These are phyloP conservation scores for Polymixis lichenea DNA, from an alignment of 2,888 invertebrate species.

Conservation along the genomic window DNA sequence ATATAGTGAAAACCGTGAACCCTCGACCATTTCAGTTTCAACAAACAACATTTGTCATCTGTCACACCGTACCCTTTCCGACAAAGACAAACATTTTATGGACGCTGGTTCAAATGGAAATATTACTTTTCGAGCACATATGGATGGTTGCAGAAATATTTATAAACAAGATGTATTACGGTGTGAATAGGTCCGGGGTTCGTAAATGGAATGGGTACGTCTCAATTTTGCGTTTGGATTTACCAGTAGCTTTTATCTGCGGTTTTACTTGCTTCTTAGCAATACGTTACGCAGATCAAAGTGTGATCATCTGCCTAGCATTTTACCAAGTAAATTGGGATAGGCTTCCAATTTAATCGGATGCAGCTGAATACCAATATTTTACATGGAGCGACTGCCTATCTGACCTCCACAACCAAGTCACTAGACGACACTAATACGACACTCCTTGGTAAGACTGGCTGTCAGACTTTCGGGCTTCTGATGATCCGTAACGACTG, in stretches of 20 bases:
- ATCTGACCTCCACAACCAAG: too few species aligned
- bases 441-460: too few species aligned
- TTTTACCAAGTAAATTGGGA: too few species aligned
- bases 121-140: slow-evolving; percentile 72
- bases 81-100: slow-evolving; percentile 78
- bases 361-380: too few species aligned
- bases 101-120: slow-evolving; percentile 69
- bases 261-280: neutral
- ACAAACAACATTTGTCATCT: slow-evolving; percentile 85
- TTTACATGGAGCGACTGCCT: too few species aligned
- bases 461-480: too few species aligned
- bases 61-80: slow-evolving; percentile 78
- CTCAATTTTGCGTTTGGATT: slow-evolving; percentile 32
- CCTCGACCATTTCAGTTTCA: slow-evolving; percentile 73
- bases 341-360: too few species aligned
- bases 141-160: slow-evolving; percentile 65
- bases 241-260: neutral
- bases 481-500: too few species aligned
- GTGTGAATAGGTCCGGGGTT: slow-evolving; percentile 53
- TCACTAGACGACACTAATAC: too few species aligned
- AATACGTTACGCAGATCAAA: neutral
- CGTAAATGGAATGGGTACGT: slow-evolving; percentile 19
- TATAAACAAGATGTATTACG: slow-evolving; percentile 58
- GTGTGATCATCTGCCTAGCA: neutral
- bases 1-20: slow-evolving; percentile 70